These are phyloP conservation scores for Clavelina lepadiformis DNA, from an alignment of 23 tunicate species.

Conservation along the genomic window DNA sequence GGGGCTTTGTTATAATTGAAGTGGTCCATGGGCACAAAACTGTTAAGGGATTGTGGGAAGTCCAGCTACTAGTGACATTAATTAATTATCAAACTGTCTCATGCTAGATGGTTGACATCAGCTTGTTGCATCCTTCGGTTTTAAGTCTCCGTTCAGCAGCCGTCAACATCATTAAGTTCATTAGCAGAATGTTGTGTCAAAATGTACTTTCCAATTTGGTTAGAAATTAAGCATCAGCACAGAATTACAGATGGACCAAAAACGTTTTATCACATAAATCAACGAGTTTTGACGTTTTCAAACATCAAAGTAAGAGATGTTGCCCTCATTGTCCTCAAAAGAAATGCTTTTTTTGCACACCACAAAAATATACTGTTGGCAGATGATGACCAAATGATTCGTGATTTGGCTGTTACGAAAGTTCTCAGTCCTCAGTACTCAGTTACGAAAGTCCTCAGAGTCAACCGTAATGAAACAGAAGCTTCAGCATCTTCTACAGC, in stretches of 20 bases:
- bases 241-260: conserved; percentile 14
- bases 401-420: conserved; percentile 6
- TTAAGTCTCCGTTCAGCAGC: conserved; percentile 10
- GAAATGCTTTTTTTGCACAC: conserved; percentile 33
- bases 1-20: too few relatives aligned
- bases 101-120: conserved; percentile 26
- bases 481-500: too few relatives aligned
- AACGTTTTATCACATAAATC: conserved; percentile 2
- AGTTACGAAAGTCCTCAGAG: too few relatives aligned
- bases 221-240: conserved; percentile 6
- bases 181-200: conserved; percentile 21
- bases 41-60: too few relatives aligned
- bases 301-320: conserved; percentile 5
- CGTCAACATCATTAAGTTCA: background rate
- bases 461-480: too few relatives aligned
- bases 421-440: too few relatives aligned
- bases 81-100: too few relatives aligned
- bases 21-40: too few relatives aligned
- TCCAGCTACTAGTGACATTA: too few relatives aligned
- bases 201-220: conserved; percentile 21
- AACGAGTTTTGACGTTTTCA: conserved; percentile 2
- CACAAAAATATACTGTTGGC: conserved; percentile 28
- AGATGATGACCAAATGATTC: conserved; percentile 12
- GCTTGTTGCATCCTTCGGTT: conserved; percentile 17
- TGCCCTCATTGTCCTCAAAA: conserved; percentile 3